Evolutionary conservation across 2,797 vertebrate genomes (phyloP), one percentile per base, ranked within the genome.

Genomic region (Erethizon dorsatum): DNA sequence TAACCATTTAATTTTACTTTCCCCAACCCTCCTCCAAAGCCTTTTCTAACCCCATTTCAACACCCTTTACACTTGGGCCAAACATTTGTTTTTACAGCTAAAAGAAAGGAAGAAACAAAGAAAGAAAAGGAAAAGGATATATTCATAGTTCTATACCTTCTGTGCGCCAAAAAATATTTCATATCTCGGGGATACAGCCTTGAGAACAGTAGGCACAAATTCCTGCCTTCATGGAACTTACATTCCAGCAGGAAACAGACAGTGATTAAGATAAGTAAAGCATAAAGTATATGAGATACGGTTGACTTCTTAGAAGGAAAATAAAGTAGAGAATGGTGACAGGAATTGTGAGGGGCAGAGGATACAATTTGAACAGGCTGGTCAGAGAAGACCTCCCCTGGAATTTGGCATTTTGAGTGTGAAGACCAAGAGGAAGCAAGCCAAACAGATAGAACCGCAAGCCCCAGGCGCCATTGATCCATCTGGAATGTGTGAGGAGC

Each of bases 1-100:
- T 92, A 63, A 67, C 52, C 47, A 79, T 84, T 37, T 91, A 31
- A 87, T 88, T 93, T 92, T 83, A 83, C n/a, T 88, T 83, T 85
- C 24, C 75, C 31, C 50, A 82, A 10, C 12, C 92, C 20, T 71
- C 59, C 67, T 94, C 78, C 37, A 88, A 75, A 96, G 61, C 54
- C n/a, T 90, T 82, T 85, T 24, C 80, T 61, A 11, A 59, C 6
- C 47, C 11, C 17, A 37, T 63, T 83, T 79, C 77, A 96, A 88
- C 26, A 63, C 91, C 91, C 83, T 93, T 94, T 69, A 77, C 6
- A 47, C 17, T 33, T n/a, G 33, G 6, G 67, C 20, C 75, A 73
- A 56, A 73, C 12, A 41, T 84, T 83, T 90, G 41, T 67, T 91
- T 94, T 41, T 41, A n/a, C 37, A 78, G 37, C 31, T 47, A 15